Evolutionary conservation across 64 coral and sea anemone genomes (phyloP).

Genomic region (Astreopora myriophthalma): DNA sequence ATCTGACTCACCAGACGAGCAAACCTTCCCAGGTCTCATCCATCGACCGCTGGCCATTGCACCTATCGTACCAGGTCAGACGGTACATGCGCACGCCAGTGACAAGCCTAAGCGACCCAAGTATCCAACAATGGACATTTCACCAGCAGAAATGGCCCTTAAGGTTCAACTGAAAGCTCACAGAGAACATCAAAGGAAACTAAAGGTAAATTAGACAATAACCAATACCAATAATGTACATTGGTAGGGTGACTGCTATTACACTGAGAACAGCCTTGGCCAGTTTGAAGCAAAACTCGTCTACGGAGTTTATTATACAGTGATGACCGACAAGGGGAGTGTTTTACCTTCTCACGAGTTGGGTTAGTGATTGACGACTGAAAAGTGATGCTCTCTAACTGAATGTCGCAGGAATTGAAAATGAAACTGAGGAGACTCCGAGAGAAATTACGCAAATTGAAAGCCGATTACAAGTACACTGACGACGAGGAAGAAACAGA

Average conservation of each 20-base stretch:
- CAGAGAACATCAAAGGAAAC: conserved; percentile 76
- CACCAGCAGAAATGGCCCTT: conserved; percentile 14
- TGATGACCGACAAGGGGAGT: no score
- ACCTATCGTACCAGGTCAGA: conserved; percentile 73
- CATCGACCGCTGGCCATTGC: conserved; percentile 53
- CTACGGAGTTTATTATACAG: no score
- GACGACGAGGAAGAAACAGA: conserved; percentile 71
- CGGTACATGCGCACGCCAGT: conserved; percentile 86
- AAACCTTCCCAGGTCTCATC: conserved; percentile 15
- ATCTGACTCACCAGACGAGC: conserved; percentile 50
- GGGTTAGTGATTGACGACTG: no score
- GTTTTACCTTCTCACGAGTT: no score
- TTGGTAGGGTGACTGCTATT: no score
- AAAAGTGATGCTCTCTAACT: no score
- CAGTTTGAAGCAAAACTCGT: no score
- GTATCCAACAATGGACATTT: not conserved
- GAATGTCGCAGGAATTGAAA: conserved; percentile 32
- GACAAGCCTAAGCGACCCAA: conserved; percentile 64
- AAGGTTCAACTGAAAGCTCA: conserved; percentile 79
- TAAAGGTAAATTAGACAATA: conserved; percentile 48
- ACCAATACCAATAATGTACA: no score
- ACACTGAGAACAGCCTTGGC: no score
- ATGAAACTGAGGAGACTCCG: conserved; percentile 67
- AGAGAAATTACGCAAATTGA: conserved; percentile 71
- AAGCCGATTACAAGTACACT: conserved; percentile 52